phyloP scores from a whole-genome alignment of 1,140 invertebrate species.

The Nasonia vitripennis region DNA sequence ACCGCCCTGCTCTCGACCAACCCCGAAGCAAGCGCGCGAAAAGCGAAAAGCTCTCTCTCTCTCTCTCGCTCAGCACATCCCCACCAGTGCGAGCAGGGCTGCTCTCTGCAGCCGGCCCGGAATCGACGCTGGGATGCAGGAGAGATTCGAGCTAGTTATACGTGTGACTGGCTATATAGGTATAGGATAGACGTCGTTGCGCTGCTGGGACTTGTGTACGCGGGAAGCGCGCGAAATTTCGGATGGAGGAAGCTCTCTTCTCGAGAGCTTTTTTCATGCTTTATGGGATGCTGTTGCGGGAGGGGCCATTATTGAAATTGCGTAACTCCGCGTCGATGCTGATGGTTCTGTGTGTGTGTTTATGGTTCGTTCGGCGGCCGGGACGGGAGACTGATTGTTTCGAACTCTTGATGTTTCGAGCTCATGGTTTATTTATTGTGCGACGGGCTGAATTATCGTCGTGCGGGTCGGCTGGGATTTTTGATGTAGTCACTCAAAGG shows the following conservation, averaged over 20 bases:
- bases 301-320: not conserved
- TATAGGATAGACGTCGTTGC: not conserved
- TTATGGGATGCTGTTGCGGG: too few relatives aligned
- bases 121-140: not conserved
- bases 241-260: not conserved
- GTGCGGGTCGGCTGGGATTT: too few relatives aligned
- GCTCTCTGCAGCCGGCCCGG: not conserved
- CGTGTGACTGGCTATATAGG: not conserved
- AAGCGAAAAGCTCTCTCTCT: not conserved
- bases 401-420: too few relatives aligned
- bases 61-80: too few relatives aligned
- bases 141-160: not conserved
- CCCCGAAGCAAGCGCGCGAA: conserved; percentile 56
- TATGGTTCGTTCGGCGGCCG: not conserved
- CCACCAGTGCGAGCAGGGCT: too few relatives aligned
- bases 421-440: too few relatives aligned
- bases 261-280: not conserved
- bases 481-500: too few relatives aligned
- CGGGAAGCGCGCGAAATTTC: not conserved
- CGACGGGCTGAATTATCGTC: too few relatives aligned
- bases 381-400: too few relatives aligned
- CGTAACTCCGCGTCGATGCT: not conserved
- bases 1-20: conserved; percentile 72
- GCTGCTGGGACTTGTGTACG: not conserved
- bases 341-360: not conserved